phyloP scores from a whole-genome alignment of 2,888 invertebrate genomes.

The Synanthedon myopaeformis region DNA sequence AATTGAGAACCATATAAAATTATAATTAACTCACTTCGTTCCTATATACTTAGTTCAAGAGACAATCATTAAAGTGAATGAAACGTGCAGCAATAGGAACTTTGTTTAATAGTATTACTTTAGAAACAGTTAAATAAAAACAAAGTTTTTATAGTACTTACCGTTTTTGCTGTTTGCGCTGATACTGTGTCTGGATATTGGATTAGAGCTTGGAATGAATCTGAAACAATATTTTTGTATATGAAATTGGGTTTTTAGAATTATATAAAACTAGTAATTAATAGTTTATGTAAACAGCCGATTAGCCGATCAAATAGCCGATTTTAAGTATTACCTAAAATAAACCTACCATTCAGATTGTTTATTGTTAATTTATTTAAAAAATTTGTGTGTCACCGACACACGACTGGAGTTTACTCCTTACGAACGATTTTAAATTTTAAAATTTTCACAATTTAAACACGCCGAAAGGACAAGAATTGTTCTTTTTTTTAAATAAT shows the following conservation, averaged over 20 bases:
- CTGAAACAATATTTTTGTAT: conserved; percentile 68
- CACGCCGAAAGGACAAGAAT: no score
- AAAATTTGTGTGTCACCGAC: no score
- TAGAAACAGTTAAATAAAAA: conserved; percentile 59
- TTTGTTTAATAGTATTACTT: conserved; percentile 60
- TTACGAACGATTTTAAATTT: no score
- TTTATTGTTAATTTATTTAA: background rate
- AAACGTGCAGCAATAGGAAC: conserved; percentile 58
- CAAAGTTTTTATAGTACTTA: conserved; percentile 68
- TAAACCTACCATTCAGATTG: no score
- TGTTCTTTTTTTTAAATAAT: no score
- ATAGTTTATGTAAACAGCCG: background rate
- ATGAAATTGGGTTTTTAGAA: conserved; percentile 2
- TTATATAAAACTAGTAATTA: background rate
- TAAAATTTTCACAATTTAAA: no score
- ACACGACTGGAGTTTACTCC: no score
- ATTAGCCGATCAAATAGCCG: background rate
- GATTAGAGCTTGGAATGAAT: conserved; percentile 98
- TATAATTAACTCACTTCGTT: conserved; percentile 31
- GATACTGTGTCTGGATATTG: conserved; percentile 98
- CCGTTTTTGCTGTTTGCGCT: conserved; percentile 96
- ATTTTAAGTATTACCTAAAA: background rate
- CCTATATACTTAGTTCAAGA: conserved; percentile 52
- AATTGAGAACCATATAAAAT: no score
- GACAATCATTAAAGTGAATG: conserved; percentile 59